Evolutionary conservation across 2,888 invertebrate species (phyloP).

Genomic region (Timandra comae): DNA sequence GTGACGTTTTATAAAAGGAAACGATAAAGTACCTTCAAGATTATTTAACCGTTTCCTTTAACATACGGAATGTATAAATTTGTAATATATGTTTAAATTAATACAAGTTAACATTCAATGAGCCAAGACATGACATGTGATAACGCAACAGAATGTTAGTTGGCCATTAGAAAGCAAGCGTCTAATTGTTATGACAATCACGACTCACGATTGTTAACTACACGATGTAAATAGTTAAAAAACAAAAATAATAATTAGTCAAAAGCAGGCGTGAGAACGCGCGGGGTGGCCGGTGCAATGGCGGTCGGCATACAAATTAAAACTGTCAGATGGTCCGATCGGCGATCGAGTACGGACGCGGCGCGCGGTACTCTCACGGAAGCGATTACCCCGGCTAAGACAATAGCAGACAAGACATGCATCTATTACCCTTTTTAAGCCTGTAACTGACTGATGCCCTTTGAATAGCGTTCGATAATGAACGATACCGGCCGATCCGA

Average conservation of each 20-base stretch:
- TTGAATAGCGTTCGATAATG: slow-evolving; percentile 44
- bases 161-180: slow-evolving; percentile 25
- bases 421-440: slow-evolving; percentile 68
- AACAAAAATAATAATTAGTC: slow-evolving; percentile 66
- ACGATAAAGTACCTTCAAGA: too few relatives aligned
- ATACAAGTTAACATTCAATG: slow-evolving; percentile 9
- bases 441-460: slow-evolving; percentile 48
- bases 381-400: slow-evolving; percentile 65
- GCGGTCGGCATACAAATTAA: slow-evolving; percentile 61
- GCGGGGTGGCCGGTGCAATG: slow-evolving; percentile 50
- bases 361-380: slow-evolving; percentile 61
- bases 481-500: slow-evolving; percentile 27
- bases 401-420: slow-evolving; percentile 71
- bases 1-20: too few relatives aligned
- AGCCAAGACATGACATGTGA: slow-evolving; percentile 20
- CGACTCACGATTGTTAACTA: slow-evolving; percentile 46
- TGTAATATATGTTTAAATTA: slow-evolving; percentile 1
- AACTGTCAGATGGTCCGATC: slow-evolving; percentile 52
- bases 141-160: slow-evolving; percentile 18
- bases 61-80: not conserved
- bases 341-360: slow-evolving; percentile 20
- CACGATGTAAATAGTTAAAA: slow-evolving; percentile 52
- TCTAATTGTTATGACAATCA: slow-evolving; percentile 43
- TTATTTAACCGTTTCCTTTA: too few relatives aligned
- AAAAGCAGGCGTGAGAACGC: slow-evolving; percentile 65